Conservation (phyloP, 2,113 vertebrate species). For the Ciconia maguari region DNA sequence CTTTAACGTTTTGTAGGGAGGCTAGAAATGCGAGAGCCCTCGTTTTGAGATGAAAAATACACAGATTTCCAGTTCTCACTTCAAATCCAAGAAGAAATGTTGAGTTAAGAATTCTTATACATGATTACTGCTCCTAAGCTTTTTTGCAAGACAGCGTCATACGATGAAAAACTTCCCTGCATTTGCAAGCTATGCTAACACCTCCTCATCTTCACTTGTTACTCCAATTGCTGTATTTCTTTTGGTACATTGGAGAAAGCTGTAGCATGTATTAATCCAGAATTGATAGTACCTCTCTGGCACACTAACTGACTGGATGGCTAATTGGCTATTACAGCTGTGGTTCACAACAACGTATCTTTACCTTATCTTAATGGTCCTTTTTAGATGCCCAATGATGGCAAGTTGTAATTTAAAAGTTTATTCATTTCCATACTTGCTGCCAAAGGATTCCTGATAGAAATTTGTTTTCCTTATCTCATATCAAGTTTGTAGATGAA, state of each 20-base stretch:
- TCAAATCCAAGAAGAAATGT: not conserved
- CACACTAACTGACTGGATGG: not conserved
- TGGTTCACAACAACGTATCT: not conserved
- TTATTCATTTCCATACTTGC: conserved; percentile 9
- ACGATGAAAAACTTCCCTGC: not conserved
- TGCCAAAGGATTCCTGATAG: not conserved
- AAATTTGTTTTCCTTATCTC: not conserved
- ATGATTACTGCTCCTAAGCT: not conserved
- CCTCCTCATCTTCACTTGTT: not conserved
- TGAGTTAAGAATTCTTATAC: not conserved
- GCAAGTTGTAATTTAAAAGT: not conserved
- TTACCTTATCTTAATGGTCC: not conserved
- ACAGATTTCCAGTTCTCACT: not conserved
- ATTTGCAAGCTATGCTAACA: not conserved
- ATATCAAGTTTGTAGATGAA: not conserved
- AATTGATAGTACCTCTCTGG: not conserved
- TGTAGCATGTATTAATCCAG: not conserved
- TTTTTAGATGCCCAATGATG: not conserved
- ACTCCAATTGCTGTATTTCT: not conserved
- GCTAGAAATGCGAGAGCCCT: not conserved
- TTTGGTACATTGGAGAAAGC: not conserved
- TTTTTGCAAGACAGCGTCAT: not conserved
- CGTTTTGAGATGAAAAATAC: not conserved
- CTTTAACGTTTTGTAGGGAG: not conserved
- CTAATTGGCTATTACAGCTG: not conserved